Conservation (phyloP, 2,888 invertebrate genomes). For the Brachyptera putata region DNA sequence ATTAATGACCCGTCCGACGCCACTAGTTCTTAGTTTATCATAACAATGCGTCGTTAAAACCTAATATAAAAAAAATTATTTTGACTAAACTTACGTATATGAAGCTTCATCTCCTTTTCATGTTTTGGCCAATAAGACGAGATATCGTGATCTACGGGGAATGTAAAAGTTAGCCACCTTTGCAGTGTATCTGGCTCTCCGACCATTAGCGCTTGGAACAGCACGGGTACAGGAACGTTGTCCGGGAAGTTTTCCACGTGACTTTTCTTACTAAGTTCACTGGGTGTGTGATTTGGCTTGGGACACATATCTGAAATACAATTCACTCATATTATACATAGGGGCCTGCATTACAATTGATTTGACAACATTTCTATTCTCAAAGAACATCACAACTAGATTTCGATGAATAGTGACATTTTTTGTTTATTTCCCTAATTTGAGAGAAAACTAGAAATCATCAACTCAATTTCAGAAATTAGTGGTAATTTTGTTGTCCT, state of each 20-base stretch:
- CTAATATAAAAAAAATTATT: too few relatives aligned
- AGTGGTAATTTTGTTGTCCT: too few relatives aligned
- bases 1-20: too few relatives aligned
- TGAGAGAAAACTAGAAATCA: too few relatives aligned
- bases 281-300: slow-evolving; percentile 69
- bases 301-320: slow-evolving; percentile 77
- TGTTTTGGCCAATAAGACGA: slow-evolving; percentile 59
- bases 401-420: too few relatives aligned
- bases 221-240: slow-evolving; percentile 62
- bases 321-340: too few relatives aligned
- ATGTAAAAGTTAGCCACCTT: slow-evolving; percentile 82
- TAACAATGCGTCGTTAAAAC: too few relatives aligned
- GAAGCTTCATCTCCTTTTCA: slow-evolving; percentile 66
- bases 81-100: slow-evolving; percentile 66
- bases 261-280: slow-evolving; percentile 70
- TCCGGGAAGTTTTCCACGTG: slow-evolving; percentile 81
- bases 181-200: slow-evolving; percentile 70
- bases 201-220: slow-evolving; percentile 73
- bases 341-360: too few relatives aligned
- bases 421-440: too few relatives aligned
- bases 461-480: too few relatives aligned
- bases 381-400: not conserved
- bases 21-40: too few relatives aligned
- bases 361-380: not conserved
- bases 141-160: slow-evolving; percentile 68